Evolutionary conservation across 2,797 vertebrate genomes (phyloP).

Genomic region (Hippopotamyrus pictus): DNA sequence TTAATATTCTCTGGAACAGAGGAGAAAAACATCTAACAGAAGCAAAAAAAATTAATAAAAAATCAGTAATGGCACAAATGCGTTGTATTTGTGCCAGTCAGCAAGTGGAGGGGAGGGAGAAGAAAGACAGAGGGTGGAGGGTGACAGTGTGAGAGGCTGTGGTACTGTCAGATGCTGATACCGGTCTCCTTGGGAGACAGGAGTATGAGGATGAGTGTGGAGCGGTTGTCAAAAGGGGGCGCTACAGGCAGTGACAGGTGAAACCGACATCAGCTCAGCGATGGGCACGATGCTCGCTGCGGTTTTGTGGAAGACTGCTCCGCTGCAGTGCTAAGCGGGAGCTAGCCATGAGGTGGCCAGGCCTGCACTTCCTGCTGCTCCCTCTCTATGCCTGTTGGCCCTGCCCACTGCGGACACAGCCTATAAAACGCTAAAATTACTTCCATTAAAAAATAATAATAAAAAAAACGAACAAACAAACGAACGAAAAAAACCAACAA

Average conservation of each 20-base stretch:
- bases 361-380: not conserved
- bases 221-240: not conserved
- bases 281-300: not conserved
- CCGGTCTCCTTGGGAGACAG: constrained; percentile 19
- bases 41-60: not conserved
- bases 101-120: not conserved
- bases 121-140: not conserved
- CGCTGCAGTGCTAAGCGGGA: not conserved
- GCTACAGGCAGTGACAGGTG: constrained; percentile 11
- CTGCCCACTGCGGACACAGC: not conserved
- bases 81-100: not conserved
- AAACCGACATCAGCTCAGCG: not conserved
- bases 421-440: constrained; percentile 1
- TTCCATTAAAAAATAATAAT: constrained; percentile 6
- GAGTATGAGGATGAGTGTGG: not conserved
- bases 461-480: not conserved
- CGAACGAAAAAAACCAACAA: not conserved
- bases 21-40: not conserved
- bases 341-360: not conserved
- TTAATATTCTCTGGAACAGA: not conserved
- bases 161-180: not conserved
- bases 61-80: not conserved
- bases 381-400: not conserved
- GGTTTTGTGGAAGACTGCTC: constrained; percentile 22
- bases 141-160: not conserved